Conservation (phyloP, 2,888 invertebrate genomes). For the Oasisia sp. region DNA sequence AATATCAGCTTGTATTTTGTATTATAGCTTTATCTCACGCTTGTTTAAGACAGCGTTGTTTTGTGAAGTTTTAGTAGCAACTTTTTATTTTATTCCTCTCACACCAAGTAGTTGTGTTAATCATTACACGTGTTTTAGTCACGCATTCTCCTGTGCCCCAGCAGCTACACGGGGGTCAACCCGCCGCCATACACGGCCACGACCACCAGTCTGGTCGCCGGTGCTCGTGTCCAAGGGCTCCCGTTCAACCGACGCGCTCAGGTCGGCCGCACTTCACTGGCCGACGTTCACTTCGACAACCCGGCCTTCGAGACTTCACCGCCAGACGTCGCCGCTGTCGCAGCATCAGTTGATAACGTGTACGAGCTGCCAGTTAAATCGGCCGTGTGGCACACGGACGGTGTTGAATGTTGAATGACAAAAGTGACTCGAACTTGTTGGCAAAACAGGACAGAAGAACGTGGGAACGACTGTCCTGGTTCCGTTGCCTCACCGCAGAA, state of each 20-base stretch:
- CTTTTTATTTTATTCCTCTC: no score
- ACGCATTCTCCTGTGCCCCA: background rate
- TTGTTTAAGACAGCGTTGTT: no score
- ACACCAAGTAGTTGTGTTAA: background rate
- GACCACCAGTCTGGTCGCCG: background rate
- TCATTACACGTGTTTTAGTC: no score
- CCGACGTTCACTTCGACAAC: background rate
- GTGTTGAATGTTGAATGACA: background rate
- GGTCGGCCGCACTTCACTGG: background rate
- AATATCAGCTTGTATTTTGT: no score
- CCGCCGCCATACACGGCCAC: background rate
- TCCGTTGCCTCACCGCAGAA: background rate
- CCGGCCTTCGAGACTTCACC: background rate
- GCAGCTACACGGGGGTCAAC: background rate
- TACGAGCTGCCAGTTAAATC: background rate
- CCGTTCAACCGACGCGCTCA: background rate
- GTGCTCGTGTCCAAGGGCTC: background rate
- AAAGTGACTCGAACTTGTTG: background rate
- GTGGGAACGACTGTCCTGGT: background rate
- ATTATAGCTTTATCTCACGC: no score
- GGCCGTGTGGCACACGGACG: background rate
- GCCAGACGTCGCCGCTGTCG: background rate
- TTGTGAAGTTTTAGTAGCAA: no score
- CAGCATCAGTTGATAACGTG: background rate
- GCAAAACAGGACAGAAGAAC: background rate